Evolutionary conservation across 2,797 vertebrate genomes (phyloP).

Genomic region (Bradypodion ventrale): DNA sequence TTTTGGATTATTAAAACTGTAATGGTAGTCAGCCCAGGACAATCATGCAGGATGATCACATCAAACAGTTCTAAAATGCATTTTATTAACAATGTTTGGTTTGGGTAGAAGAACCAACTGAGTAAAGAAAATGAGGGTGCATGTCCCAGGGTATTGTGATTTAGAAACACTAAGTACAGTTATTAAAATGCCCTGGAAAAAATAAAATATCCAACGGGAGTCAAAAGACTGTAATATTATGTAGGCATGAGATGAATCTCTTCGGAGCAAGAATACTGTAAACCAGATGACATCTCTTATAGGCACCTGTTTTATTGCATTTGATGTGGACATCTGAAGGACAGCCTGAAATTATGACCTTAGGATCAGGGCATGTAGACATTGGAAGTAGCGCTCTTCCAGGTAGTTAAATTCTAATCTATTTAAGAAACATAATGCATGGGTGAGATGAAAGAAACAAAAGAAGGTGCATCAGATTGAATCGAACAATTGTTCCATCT

Average conservation of each 20-base stretch:
- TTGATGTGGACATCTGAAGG: not conserved
- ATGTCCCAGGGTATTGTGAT: too few relatives aligned
- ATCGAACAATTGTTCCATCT: too few relatives aligned
- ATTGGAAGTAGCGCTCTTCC: not conserved
- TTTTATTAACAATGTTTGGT: too few relatives aligned
- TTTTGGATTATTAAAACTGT: too few relatives aligned
- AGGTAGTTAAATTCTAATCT: not conserved
- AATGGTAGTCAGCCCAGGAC: too few relatives aligned
- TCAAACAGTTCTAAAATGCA: too few relatives aligned
- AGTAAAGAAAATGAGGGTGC: too few relatives aligned
- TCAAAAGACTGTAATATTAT: not conserved
- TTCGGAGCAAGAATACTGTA: not conserved
- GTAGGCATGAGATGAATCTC: not conserved
- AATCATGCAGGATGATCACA: too few relatives aligned
- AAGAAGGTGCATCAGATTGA: too few relatives aligned
- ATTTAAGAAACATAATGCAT: not conserved
- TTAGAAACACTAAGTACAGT: not conserved
- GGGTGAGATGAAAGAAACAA: too few relatives aligned
- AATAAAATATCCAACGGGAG: not conserved
- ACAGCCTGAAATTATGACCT: not conserved
- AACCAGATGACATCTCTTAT: not conserved
- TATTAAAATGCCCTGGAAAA: not conserved
- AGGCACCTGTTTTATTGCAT: too few relatives aligned
- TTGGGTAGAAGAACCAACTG: too few relatives aligned
- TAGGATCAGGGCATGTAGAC: not conserved